These are phyloP conservation scores for Amphipoea lucens DNA, from an alignment of 2,888 invertebrate genomes.

Conservation along the genomic window DNA sequence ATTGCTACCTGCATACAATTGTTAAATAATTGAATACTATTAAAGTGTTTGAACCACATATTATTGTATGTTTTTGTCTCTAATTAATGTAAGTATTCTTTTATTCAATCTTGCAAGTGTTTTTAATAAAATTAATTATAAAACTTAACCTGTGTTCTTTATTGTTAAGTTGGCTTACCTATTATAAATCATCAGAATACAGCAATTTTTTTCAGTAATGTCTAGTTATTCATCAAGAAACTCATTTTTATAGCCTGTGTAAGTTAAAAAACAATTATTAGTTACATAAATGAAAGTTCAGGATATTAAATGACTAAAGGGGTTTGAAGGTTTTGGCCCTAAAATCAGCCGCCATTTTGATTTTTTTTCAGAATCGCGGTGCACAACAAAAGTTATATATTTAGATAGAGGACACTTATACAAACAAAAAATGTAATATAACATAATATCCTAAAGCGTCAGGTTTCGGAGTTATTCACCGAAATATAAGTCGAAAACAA, in stretches of 20 bases:
- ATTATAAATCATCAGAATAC: background rate
- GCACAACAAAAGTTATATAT: too few relatives aligned
- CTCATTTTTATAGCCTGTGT: background rate
- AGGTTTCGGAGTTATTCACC: too few relatives aligned
- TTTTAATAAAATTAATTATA: background rate
- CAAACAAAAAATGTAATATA: too few relatives aligned
- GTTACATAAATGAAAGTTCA: background rate
- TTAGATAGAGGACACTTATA: too few relatives aligned
- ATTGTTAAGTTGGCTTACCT: background rate
- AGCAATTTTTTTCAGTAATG: background rate
- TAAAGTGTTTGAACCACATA: background rate
- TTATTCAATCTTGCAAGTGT: background rate
- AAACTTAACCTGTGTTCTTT: background rate
- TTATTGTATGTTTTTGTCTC: background rate
- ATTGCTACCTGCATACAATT: background rate
- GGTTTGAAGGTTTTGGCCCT: too few relatives aligned
- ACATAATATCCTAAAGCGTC: too few relatives aligned
- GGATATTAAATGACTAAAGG: background rate
- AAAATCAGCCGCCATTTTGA: too few relatives aligned
- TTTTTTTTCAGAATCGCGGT: too few relatives aligned
- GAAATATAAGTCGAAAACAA: too few relatives aligned
- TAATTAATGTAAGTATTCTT: background rate
- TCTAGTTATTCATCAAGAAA: background rate
- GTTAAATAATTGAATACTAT: background rate
- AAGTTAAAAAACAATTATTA: background rate